Evolutionary conservation across 2,113 vertebrate genomes (phyloP).

Genomic region (Pyrgilauda ruficollis): DNA sequence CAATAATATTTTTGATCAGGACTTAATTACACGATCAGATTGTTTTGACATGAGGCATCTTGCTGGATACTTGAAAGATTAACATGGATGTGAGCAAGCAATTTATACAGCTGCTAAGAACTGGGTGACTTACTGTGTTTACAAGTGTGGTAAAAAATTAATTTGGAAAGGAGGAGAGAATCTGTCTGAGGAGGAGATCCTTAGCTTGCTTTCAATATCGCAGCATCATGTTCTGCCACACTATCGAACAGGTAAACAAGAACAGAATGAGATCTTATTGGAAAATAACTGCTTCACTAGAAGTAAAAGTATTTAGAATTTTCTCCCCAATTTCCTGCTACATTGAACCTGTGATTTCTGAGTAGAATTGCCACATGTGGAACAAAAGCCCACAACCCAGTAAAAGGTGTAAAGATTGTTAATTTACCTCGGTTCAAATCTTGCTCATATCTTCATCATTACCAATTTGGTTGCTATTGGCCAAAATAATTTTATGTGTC

Average conservation of each 20-base stretch:
- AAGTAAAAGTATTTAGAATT: neutral
- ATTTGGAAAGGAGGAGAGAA: neutral
- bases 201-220: neutral
- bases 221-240: neutral
- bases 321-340: neutral
- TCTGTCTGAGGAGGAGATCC: neutral
- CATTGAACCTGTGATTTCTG: neutral
- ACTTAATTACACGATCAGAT: neutral
- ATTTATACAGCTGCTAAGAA: neutral
- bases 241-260: neutral
- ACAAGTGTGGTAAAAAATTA: neutral
- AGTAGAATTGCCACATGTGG: neutral
- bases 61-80: neutral
- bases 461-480: neutral
- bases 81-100: neutral
- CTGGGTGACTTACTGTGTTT: neutral
- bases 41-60: neutral
- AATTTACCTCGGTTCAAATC: neutral
- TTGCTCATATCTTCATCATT: accelerated
- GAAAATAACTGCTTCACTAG: neutral
- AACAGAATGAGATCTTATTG: neutral
- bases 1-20: neutral
- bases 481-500: neutral
- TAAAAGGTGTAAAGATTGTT: neutral
- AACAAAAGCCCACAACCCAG: neutral